Base-by-base conservation (phyloP, 2,113 vertebrate species). In the Trematocara stigmaticum region DNA sequence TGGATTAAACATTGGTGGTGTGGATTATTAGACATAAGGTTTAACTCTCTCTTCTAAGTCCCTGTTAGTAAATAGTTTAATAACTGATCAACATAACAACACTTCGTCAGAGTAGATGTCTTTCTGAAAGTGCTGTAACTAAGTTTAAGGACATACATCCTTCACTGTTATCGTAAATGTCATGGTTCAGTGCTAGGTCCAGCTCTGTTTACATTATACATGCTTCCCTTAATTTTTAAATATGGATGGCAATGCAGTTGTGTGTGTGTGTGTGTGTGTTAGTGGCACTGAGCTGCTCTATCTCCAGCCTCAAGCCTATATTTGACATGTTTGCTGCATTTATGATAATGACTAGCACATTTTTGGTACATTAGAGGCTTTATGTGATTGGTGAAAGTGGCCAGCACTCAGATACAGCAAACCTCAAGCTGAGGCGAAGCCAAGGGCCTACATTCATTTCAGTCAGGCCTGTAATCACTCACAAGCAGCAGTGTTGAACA, bases 391-490 rank as follows among this genome's bases (percentile, higher is more conserved):
- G 82, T 82, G 52, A 66, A 89, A 86, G 85, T 69, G 82, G 35
- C 61, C 47, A 66, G 42, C 3, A 6, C 51, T 87, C 83, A 45
- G 49, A 87, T 84, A 81, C 83, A 57, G 81, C 23, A 29, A 84
- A 86, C 87, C 81, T 81, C 61, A 86, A 78, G 53, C 57, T 83
- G 88, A 87, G 85, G 12, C 2, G 1, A 52, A 87, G 91, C 85
- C 85, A 92, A 84, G 56, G 79, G 61, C 79, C 86, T 2, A 11
- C n/a, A 86, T 86, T 91, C 84, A 20, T 90, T 92, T 90, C 64
- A 49, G 82, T 90, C 88, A 91, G 52, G 61, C 80, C 87, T 81
- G 61, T 91, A 92, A 93, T 94, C 88, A 88, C 86, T 90, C 92
- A 90, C 56, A 56, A 86, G 84, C 89, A 85, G 83, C 82, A 85